Conservation (phyloP, 2,797 vertebrate species). For the Agapornis canus region DNA sequence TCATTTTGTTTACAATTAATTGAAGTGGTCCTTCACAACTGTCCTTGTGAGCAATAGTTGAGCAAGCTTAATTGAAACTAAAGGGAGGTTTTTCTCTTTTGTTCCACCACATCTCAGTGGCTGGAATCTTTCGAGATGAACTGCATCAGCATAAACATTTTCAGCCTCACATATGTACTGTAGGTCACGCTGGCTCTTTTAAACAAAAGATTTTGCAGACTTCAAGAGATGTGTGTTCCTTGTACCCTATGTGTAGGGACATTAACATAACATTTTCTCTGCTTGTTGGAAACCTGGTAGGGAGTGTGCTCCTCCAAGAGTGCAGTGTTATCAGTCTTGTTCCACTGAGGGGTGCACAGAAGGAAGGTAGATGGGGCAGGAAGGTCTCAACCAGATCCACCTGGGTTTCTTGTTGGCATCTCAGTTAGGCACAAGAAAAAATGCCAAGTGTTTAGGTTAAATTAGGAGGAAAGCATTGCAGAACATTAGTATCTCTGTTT, state of each 20-base stretch:
- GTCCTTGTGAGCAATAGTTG: not conserved
- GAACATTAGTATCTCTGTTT: fast-evolving
- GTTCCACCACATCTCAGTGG: not conserved
- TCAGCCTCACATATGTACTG: not conserved
- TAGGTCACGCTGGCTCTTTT: not conserved
- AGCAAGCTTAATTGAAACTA: not conserved
- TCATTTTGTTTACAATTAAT: not conserved
- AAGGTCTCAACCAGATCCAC: not conserved
- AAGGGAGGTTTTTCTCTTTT: not conserved
- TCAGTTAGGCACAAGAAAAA: not conserved
- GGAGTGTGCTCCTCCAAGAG: not conserved
- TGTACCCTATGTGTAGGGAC: not conserved
- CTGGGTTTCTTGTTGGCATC: not conserved
- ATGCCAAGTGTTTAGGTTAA: not conserved
- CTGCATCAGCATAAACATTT: not conserved
- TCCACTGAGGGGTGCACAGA: not conserved
- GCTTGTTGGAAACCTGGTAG: not conserved
- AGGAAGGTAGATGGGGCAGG: not conserved
- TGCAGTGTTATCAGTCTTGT: not conserved
- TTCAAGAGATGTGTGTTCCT: not conserved
- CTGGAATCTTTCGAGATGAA: not conserved
- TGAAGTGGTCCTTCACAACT: not conserved
- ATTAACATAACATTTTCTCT: not conserved
- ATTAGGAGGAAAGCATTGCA: not conserved
- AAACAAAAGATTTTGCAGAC: not conserved